These are phyloP conservation scores for Junonia oenone DNA, from an alignment of 2,888 invertebrate species.

Conservation along the genomic window DNA sequence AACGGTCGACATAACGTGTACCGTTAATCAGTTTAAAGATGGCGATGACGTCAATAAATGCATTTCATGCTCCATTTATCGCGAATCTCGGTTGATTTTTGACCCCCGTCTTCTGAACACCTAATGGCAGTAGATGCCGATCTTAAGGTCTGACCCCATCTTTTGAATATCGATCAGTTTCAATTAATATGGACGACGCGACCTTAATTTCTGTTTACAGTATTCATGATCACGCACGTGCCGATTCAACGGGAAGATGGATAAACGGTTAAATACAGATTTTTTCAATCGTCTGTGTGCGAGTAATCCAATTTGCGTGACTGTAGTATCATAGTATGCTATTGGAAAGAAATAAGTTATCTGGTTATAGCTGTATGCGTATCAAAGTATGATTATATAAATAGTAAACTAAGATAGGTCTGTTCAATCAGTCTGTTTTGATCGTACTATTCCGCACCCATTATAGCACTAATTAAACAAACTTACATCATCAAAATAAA, in stretches of 20 bases:
- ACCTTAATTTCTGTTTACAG: conserved; percentile 63
- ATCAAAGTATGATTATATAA: background rate
- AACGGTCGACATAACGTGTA: conserved; percentile 7
- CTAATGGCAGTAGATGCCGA: conserved; percentile 27
- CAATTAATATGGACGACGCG: conserved; percentile 48
- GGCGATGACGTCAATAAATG: conserved; percentile 24
- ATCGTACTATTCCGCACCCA: background rate
- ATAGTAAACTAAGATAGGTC: background rate
- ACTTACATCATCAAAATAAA: background rate
- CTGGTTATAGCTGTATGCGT: background rate
- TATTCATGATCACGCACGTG: conserved; percentile 51
- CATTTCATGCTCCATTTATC: conserved; percentile 29
- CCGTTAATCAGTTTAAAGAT: conserved; percentile 19
- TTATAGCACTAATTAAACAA: background rate
- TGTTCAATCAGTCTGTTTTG: background rate
- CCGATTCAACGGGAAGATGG: conserved; percentile 12
- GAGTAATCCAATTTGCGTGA: conserved; percentile 2
- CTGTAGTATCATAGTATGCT: conserved; percentile 9
- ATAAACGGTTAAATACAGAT: conserved; percentile 4
- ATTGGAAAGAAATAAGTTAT: background rate
- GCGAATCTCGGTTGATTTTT: conserved; percentile 33
- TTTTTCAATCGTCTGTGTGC: background rate
- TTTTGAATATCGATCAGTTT: conserved; percentile 58
- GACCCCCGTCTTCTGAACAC: conserved; percentile 30
- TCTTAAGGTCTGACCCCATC: conserved; percentile 44